phyloP scores from a whole-genome alignment of 2,113 vertebrate species.

The Ascaphus truei region DNA sequence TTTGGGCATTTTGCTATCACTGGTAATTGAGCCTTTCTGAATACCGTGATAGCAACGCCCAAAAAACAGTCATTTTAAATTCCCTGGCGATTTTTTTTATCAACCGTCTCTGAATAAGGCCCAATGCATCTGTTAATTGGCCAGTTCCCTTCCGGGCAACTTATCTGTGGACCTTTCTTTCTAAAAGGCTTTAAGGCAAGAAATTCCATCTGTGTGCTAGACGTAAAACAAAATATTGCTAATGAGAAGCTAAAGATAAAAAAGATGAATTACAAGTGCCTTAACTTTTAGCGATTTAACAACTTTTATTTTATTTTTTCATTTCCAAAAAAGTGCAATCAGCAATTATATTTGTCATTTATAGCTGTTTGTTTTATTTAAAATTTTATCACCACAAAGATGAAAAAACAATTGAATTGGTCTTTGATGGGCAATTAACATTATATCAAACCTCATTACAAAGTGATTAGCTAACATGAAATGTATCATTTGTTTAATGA shows the following conservation, averaged over 20 bases:
- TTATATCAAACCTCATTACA: conserved; percentile 59
- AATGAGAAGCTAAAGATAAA: conserved; percentile 16
- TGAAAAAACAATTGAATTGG: conserved; percentile 47
- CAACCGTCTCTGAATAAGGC: too few species aligned
- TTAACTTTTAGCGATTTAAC: too few species aligned
- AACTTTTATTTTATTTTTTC: not conserved
- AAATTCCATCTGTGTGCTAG: conserved; percentile 40
- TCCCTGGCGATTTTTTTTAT: too few species aligned
- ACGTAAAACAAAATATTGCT: not conserved
- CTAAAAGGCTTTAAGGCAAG: conserved; percentile 27
- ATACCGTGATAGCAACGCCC: too few species aligned
- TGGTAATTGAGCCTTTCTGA: too few species aligned
- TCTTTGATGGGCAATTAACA: conserved; percentile 56
- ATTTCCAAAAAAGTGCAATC: not conserved
- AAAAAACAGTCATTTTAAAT: too few species aligned
- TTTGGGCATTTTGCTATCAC: too few species aligned
- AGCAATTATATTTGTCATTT: conserved; percentile 22
- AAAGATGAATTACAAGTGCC: not conserved
- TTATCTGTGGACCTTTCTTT: conserved; percentile 37
- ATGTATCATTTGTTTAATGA: conserved; percentile 57
- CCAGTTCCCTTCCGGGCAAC: conserved; percentile 30
- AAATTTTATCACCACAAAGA: conserved; percentile 34
- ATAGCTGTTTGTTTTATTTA: conserved; percentile 33
- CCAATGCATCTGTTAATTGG: conserved; percentile 39
- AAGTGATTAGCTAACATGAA: conserved; percentile 52